These are phyloP conservation scores for Sturnus vulgaris DNA, from an alignment of 2,113 vertebrate genomes.

Conservation along the genomic window DNA sequence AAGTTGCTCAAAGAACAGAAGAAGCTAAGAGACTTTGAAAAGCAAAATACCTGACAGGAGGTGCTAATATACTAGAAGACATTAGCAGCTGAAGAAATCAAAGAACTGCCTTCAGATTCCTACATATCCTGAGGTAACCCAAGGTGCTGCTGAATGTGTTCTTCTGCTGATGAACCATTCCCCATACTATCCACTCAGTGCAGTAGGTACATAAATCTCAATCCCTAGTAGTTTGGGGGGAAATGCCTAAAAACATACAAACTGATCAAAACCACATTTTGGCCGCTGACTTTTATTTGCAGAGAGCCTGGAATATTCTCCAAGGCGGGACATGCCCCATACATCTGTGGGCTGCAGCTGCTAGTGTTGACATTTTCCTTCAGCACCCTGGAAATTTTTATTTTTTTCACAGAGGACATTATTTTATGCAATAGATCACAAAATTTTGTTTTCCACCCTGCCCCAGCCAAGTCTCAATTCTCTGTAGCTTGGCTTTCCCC, in stretches of 20 bases:
- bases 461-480: background rate
- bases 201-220: background rate
- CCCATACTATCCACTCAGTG: background rate
- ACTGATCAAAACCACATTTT: background rate
- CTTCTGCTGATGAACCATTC: background rate
- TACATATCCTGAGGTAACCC: background rate
- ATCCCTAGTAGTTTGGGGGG: no score
- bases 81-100: conserved; percentile 1
- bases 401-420: conserved; percentile 6
- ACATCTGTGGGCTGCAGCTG: background rate
- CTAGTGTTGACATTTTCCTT: background rate
- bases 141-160: background rate
- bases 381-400: background rate
- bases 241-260: background rate
- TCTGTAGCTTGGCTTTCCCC: background rate
- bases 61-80: background rate
- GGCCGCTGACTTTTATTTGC: background rate
- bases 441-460: background rate
- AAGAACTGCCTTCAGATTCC: background rate
- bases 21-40: conserved; percentile 6
- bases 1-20: background rate
- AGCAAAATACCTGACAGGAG: background rate
- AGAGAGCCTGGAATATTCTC: background rate
- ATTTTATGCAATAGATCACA: background rate
- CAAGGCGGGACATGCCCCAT: background rate